Evolutionary conservation across 2,113 vertebrate species (phyloP).

Genomic region (Brachyhypopomus gauderio): DNA sequence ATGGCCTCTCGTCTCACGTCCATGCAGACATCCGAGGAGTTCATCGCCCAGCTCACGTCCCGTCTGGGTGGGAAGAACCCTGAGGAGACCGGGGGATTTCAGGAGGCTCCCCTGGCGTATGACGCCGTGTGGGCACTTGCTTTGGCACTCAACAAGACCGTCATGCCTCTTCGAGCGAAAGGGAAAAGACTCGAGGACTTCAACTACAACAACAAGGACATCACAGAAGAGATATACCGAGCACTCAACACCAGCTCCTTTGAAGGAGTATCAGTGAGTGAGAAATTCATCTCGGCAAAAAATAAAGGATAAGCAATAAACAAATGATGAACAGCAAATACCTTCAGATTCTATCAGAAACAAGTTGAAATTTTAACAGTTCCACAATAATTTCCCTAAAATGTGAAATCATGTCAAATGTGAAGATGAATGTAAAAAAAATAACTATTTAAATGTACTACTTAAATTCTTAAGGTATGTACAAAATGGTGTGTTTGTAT

Average conservation of each 20-base stretch:
- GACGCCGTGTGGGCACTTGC: conserved; percentile 95
- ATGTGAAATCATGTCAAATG: not conserved
- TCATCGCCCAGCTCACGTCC: conserved; percentile 86
- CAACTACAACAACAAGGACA: conserved; percentile 95
- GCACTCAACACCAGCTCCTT: conserved; percentile 96
- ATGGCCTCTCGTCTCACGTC: not conserved
- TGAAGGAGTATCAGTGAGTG: conserved; percentile 77
- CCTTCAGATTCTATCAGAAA: too few species aligned
- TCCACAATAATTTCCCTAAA: too few species aligned
- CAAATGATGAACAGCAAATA: not conserved
- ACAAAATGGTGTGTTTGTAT: too few species aligned
- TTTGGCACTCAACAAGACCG: conserved; percentile 91
- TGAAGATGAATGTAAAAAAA: not conserved
- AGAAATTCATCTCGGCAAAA: not conserved
- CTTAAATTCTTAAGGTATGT: too few species aligned
- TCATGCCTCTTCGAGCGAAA: conserved; percentile 80
- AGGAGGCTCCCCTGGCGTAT: conserved; percentile 91
- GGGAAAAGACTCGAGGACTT: conserved; percentile 88
- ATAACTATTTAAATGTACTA: not conserved
- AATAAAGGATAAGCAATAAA: not conserved
- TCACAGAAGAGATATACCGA: conserved; percentile 91
- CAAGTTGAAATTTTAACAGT: too few species aligned
- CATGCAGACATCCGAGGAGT: conserved; percentile 90
- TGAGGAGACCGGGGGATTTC: conserved; percentile 91
- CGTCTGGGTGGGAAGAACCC: conserved; percentile 87